These are phyloP conservation scores for Catharus bicknelli DNA, from an alignment of 2,113 vertebrate species.

Conservation along the genomic window DNA sequence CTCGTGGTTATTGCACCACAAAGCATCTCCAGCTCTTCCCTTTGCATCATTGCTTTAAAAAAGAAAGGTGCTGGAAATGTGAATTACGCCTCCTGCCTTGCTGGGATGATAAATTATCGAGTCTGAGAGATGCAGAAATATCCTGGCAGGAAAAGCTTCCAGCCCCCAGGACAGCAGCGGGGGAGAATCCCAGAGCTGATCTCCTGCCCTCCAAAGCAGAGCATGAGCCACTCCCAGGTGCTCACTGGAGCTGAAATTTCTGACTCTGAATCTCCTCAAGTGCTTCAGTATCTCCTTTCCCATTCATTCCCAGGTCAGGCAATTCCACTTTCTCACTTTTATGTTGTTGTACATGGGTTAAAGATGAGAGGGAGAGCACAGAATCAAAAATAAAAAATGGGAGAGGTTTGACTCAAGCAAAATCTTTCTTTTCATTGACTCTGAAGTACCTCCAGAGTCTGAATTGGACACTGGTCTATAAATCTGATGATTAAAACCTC, in stretches of 20 bases:
- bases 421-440: background rate
- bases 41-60: background rate
- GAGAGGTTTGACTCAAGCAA: background rate
- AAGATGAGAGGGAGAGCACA: background rate
- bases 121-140: background rate
- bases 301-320: rapidly evolving
- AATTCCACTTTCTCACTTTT: background rate
- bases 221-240: background rate
- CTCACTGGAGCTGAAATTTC: background rate
- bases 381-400: background rate
- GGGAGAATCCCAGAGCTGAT: background rate
- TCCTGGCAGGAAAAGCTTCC: background rate
- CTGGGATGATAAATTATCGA: background rate
- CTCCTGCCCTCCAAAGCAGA: background rate
- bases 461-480: background rate
- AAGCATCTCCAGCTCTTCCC: background rate
- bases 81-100: background rate
- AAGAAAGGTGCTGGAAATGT: background rate
- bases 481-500: background rate
- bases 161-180: background rate
- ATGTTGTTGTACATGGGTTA: rapidly evolving
- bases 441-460: background rate
- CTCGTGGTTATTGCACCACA: background rate
- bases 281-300: background rate
- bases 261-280: background rate